A percentile compares a stretch with the other conserved stretches of the same genome.
phyloP scores from a whole-genome alignment of 2,888 invertebrate genomes.

The Lydus trimaculatus region DNA sequence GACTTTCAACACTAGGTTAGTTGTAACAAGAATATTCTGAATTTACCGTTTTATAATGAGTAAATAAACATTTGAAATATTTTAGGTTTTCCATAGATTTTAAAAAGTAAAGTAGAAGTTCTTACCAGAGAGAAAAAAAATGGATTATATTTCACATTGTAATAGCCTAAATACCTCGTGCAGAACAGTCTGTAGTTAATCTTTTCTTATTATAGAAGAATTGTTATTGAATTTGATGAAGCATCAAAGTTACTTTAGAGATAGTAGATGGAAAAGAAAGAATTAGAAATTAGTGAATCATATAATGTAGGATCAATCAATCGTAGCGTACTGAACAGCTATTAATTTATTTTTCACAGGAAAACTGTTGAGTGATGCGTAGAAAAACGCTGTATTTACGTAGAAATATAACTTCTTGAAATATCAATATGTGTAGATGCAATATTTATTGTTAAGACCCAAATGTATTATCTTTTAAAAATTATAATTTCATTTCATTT shows the following conservation, averaged over 20 bases:
- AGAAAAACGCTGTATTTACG: background rate
- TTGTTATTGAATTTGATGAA: background rate
- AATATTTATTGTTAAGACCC: background rate
- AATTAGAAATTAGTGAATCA: background rate
- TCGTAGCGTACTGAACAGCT: background rate
- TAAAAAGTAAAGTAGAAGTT: too few relatives aligned
- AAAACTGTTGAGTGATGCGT: background rate
- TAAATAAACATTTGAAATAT: too few relatives aligned
- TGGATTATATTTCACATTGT: too few relatives aligned
- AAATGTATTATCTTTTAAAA: background rate
- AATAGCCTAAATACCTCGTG: too few relatives aligned
- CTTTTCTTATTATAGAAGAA: background rate
- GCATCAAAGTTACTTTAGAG: background rate
- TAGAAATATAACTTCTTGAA: background rate
- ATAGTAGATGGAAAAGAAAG: background rate
- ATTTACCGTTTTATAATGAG: too few relatives aligned
- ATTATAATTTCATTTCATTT: background rate
- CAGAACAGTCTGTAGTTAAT: background rate
- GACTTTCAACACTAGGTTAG: background rate
- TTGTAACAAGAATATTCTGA: background rate
- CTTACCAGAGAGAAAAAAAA: too few relatives aligned
- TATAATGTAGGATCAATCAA: background rate
- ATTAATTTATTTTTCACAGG: background rate
- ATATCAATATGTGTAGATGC: background rate
- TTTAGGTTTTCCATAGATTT: too few relatives aligned